Evolutionary conservation across 2,797 vertebrate genomes (phyloP).

Genomic region (Aulostomus chinensis): DNA sequence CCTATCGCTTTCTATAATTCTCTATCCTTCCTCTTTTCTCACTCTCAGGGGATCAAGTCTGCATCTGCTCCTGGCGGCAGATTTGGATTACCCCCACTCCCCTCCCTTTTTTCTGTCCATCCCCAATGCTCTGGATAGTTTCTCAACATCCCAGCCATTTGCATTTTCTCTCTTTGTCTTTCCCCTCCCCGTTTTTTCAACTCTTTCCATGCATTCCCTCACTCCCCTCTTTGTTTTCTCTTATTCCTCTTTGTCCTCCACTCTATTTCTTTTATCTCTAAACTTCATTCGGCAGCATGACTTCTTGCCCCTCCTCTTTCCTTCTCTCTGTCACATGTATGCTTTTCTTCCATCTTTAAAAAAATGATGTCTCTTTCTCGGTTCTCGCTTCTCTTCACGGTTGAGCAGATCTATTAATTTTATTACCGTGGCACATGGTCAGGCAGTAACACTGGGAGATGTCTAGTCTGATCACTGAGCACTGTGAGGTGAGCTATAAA

Average conservation of each 20-base stretch:
- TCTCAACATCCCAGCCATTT: too few species aligned
- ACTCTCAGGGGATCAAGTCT: slow-evolving; percentile 3
- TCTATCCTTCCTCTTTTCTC: slow-evolving; percentile 12
- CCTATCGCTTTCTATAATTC: slow-evolving; percentile 17
- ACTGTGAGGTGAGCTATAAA: slow-evolving; percentile 1
- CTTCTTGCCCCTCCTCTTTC: not conserved
- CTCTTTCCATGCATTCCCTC: not conserved
- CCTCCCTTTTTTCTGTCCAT: not conserved
- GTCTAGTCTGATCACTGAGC: slow-evolving; percentile 4
- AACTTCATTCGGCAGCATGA: too few species aligned
- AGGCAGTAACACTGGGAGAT: slow-evolving; percentile 11
- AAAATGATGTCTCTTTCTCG: slow-evolving; percentile 20
- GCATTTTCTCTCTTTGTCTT: slow-evolving; percentile 1
- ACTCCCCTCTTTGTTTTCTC: not conserved
- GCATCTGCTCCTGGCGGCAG: slow-evolving; percentile 18
- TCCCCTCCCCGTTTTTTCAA: slow-evolving; percentile 1
- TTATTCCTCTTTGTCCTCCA: not conserved
- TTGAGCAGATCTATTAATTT: slow-evolving; percentile 29
- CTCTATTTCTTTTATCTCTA: not conserved
- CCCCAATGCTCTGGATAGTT: too few species aligned
- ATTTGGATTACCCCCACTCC: slow-evolving; percentile 30
- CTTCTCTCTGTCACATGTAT: slow-evolving; percentile 51
- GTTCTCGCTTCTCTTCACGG: slow-evolving; percentile 44
- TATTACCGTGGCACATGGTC: slow-evolving; percentile 34
- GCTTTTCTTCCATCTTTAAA: slow-evolving; percentile 23